Evolutionary conservation across 2,888 invertebrate species (phyloP), one percentile per base, ranked within the genome.

Genomic region (Mythimna ferrago): DNA sequence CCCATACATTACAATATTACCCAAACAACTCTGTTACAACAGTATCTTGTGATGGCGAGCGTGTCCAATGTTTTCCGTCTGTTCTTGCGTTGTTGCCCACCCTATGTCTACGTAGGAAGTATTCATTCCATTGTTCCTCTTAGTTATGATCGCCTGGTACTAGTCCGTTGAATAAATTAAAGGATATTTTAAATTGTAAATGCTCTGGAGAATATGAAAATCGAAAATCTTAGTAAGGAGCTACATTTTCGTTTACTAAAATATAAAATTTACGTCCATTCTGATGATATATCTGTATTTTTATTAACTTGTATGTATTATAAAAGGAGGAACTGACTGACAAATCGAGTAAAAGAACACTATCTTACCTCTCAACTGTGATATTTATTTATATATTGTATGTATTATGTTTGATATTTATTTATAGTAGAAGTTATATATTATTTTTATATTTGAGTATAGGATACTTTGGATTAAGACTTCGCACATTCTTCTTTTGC

Each of bases 11-110:
- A 71, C 63, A 68, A 67, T 58, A 80, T 76, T 74, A 71, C 65
- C 60, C 66, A 66, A 76, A 85, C 75, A 85, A 74, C 81, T 71
- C 70, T 71, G 75, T 71, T 57, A 69, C 64, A 63, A 65, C 70
- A 77, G 73, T 80, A 87, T 85, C 86, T 83, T 80, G 81, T 60
- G 78, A 68, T 93, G 88, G 89, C 86, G 84, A 87, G 89, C 90
- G 93, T 92, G 91, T 91, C 93, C 94, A 93, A 95, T 92, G 93
- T 81, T 91, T 95, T 92, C 94, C 94, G 93, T 94, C 92, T 94
- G 94, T 87, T 92, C 82, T 81, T 80, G 85, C 87, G 83, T 89
- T 90, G 91, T 89, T 82, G 85, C 78, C 88, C 86, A 89, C 92
- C 93, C 91, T 92, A 92, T 92, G 92, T 92, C 92, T 91, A 85